Base-by-base conservation (phyloP, 2,797 vertebrate species). In the Ataeniobius toweri region DNA sequence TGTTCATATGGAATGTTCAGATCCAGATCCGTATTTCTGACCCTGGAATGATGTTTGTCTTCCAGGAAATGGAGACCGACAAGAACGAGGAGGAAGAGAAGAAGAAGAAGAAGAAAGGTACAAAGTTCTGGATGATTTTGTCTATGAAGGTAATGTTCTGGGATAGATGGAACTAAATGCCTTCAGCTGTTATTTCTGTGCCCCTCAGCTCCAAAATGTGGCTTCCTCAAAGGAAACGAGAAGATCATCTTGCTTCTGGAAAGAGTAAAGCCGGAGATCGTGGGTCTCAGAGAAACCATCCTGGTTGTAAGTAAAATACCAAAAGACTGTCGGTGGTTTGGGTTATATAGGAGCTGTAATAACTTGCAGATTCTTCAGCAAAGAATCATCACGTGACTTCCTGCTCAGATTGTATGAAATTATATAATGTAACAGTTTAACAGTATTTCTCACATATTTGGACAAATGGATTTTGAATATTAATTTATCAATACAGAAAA, bases 1-100 rank as follows among this genome's bases (percentile, higher is more conserved):
- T 50, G 9, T 12, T 50, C 48, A 28, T 1, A 26, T 26, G 58
- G 26, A 2, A 31, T 65, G 61, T 41, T 41, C 16, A 48, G 41
- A 13, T 55, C 22, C 53, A 55, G 22, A 6, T 16, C n/a, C 6
- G 8, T 8, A 68, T 44, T 58, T 56, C 20, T 58, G 53, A 26
- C 46, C 48, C 68, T 51, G 24, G 14, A 50, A 28, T 16, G 18
- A 3, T 8, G 14, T 59, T 6, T 36, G 9, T 77, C 18, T 80
- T 10, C 36, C 85, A 96, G 95, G 94, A 97, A 92, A 98, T 97
- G 97, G 97, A 98, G 90, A 97, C 96, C 0, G 95, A 96, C 77
- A 93, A 94, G 55, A 91, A 91, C 2, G 94, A 95, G 12, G 97
- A 96, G 0, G 94, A 96, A 1, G 94, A 96, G 75, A 96, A 97